Percentiles rank a stretch among this genome's conserved stretches.
These are phyloP conservation scores for Thamnophis sirtalis DNA, from an alignment of 2,113 vertebrate genomes.

Conservation along the genomic window DNA sequence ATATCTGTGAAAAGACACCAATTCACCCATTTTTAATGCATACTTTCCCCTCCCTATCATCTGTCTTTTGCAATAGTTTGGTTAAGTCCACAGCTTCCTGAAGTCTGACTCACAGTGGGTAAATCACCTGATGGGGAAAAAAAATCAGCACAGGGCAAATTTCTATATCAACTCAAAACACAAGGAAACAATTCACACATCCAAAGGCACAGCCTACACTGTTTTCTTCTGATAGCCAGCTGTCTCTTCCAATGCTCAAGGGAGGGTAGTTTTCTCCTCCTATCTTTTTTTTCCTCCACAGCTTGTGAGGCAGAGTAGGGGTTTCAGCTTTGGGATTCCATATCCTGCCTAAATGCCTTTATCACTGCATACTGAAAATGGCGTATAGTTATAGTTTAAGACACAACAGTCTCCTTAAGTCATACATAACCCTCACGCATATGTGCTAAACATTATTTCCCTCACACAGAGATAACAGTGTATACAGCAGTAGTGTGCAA, in stretches of 20 bases:
- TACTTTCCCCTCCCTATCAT: neutral
- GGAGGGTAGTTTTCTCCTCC: neutral
- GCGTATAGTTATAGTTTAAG: neutral
- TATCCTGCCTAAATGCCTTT: neutral
- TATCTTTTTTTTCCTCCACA: neutral
- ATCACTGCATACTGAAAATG: neutral
- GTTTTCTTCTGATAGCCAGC: neutral
- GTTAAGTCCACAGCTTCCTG: neutral
- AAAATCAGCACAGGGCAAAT: neutral
- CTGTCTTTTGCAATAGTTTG: neutral
- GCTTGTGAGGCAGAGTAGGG: neutral
- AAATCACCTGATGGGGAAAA: neutral
- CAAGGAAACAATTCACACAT: neutral
- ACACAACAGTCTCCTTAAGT: neutral
- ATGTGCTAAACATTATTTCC: neutral
- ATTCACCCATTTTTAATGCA: neutral
- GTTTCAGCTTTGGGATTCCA: neutral
- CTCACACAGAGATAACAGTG: neutral
- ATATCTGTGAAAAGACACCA: neutral
- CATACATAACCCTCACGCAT: neutral
- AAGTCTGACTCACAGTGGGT: neutral
- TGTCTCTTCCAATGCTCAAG: neutral
- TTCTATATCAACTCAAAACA: neutral
- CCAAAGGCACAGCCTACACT: neutral
- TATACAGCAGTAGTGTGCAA: neutral